phyloP scores from a whole-genome alignment of 2,797 vertebrate species.

The Spea hammondii region DNA sequence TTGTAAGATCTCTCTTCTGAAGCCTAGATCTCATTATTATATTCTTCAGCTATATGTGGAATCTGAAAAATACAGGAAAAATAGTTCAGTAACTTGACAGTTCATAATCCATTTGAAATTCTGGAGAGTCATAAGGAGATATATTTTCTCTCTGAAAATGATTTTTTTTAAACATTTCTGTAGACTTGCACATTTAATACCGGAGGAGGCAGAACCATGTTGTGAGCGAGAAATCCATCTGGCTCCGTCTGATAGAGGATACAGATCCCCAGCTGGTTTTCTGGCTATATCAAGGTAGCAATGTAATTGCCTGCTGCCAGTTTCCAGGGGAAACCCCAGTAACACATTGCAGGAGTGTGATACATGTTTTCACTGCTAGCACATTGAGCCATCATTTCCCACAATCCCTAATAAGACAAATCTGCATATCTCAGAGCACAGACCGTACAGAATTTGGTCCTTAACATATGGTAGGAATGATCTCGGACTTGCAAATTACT shows the following conservation, averaged over 20 bases:
- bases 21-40: too few species aligned
- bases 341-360: not conserved
- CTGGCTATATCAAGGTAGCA: not conserved
- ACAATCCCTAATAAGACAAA: too few species aligned
- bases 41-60: too few species aligned
- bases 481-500: conserved; percentile 6
- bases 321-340: conserved; percentile 1
- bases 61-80: too few species aligned
- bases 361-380: not conserved
- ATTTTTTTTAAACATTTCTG: not conserved
- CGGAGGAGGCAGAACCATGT: not conserved
- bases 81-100: too few species aligned
- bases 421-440: conserved; percentile 1
- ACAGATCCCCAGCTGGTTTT: not conserved
- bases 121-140: too few species aligned
- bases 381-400: not conserved
- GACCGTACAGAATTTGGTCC: not conserved
- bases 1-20: too few species aligned
- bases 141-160: too few species aligned
- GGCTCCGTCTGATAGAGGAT: not conserved
- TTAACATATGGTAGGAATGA: conserved; percentile 7
- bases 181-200: not conserved
- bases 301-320: not conserved
- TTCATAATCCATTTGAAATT: too few species aligned
- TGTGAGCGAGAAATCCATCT: not conserved